phyloP scores from a whole-genome alignment of 2,113 vertebrate genomes.

The Bubo scandiacus region DNA sequence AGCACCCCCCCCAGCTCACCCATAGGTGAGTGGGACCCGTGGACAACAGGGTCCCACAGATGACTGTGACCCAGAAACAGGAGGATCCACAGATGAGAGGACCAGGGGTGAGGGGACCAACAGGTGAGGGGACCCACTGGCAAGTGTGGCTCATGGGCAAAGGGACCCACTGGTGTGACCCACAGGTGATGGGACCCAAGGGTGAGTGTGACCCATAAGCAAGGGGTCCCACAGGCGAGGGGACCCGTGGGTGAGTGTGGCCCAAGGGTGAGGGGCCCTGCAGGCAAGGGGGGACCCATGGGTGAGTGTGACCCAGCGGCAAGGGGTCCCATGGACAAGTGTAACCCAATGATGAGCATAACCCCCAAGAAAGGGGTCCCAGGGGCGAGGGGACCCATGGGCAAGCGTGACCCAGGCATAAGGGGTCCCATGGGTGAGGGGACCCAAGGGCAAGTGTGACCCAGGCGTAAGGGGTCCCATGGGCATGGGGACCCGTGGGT shows the following conservation, averaged over 20 bases:
- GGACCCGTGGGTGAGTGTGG: too few species aligned
- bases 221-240: not conserved
- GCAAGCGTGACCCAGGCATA: not conserved
- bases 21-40: not conserved
- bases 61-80: not conserved
- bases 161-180: fast-evolving
- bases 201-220: not conserved
- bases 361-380: not conserved
- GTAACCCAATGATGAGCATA: not conserved
- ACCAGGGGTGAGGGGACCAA: too few species aligned
- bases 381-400: not conserved
- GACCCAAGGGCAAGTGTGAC: not conserved
- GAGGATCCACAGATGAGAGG: not conserved
- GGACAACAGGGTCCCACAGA: fast-evolving
- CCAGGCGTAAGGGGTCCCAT: not conserved
- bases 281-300: too few species aligned
- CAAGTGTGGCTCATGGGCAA: fast-evolving
- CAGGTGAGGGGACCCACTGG: fast-evolving
- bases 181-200: fast-evolving
- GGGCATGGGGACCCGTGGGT: fast-evolving
- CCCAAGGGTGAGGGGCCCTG: not conserved
- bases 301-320: not conserved
- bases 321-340: too few species aligned
- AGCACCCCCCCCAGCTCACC: not conserved
- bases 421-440: not conserved